A percentile compares a stretch with the other conserved stretches of the same genome.
Evolutionary conservation across 2,113 vertebrate genomes (phyloP).

Genomic region (Poicephalus meyeri): DNA sequence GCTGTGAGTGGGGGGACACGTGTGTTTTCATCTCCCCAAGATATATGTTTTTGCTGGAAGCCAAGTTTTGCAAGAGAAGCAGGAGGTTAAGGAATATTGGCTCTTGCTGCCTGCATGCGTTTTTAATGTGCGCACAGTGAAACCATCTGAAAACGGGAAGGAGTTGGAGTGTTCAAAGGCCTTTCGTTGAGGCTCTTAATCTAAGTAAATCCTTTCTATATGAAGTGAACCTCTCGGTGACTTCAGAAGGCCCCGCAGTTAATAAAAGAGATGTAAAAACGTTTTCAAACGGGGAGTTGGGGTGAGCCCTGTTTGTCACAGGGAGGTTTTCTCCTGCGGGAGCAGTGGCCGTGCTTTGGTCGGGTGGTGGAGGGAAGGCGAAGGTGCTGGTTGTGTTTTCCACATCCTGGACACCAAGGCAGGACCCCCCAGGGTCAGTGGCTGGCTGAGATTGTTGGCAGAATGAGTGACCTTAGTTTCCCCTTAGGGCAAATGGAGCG

Average conservation of each 20-base stretch:
- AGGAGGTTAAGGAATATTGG: conserved; percentile 33
- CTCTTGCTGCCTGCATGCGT: not conserved
- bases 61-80: conserved; percentile 27
- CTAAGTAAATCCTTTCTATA: not conserved
- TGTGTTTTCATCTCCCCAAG: conserved; percentile 17
- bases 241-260: not conserved
- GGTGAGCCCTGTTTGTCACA: not conserved
- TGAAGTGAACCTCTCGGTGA: not conserved
- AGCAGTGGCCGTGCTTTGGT: not conserved
- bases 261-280: not conserved
- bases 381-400: not conserved
- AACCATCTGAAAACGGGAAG: conserved; percentile 3
- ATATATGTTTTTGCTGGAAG: conserved; percentile 37
- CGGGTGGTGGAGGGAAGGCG: fast-evolving
- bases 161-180: not conserved
- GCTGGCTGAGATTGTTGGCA: not conserved
- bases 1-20: not conserved
- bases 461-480: not conserved
- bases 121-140: conserved; percentile 31
- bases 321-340: not conserved
- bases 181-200: not conserved
- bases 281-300: not conserved
- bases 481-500: not conserved
- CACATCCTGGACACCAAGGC: not conserved
- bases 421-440: not conserved